A percentile compares a stretch with the other conserved stretches of the same genome.
Conservation (phyloP, 2,113 vertebrate genomes). For the Geococcyx californianus region DNA sequence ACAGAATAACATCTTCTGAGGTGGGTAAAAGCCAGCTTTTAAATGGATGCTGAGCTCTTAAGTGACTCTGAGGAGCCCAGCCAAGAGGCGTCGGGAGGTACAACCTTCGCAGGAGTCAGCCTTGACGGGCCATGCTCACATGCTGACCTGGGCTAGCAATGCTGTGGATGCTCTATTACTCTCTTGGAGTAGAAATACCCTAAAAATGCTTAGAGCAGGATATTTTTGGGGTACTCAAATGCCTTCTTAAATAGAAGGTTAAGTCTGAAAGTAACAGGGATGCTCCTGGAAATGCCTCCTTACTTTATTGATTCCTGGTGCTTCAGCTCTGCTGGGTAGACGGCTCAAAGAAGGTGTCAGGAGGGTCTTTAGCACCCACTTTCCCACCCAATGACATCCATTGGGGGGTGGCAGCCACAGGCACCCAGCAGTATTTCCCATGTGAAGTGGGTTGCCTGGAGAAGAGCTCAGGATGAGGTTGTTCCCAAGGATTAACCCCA, state of each 20-base stretch:
- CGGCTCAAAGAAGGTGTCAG: background rate
- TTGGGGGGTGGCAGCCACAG: background rate
- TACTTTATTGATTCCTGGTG: background rate
- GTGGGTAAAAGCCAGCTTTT: background rate
- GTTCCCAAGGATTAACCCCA: fast-evolving
- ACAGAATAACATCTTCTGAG: fast-evolving
- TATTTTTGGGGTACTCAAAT: background rate
- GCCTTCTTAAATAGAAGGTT: background rate
- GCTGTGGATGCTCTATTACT: fast-evolving
- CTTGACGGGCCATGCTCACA: fast-evolving
- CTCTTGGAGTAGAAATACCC: background rate
- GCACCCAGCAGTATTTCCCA: no score
- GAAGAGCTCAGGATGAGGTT: background rate
- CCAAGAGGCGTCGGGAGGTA: background rate
- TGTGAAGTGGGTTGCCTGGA: background rate
- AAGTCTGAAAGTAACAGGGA: background rate
- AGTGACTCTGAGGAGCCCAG: background rate
- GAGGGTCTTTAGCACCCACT: background rate
- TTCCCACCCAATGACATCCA: fast-evolving
- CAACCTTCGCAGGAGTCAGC: background rate
- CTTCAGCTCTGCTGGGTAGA: background rate
- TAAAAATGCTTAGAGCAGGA: background rate
- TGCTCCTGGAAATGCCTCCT: background rate
- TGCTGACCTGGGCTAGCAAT: background rate
- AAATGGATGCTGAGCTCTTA: background rate